Conservation (phyloP, 2,888 invertebrate genomes). For the Mesoligia furuncula region DNA sequence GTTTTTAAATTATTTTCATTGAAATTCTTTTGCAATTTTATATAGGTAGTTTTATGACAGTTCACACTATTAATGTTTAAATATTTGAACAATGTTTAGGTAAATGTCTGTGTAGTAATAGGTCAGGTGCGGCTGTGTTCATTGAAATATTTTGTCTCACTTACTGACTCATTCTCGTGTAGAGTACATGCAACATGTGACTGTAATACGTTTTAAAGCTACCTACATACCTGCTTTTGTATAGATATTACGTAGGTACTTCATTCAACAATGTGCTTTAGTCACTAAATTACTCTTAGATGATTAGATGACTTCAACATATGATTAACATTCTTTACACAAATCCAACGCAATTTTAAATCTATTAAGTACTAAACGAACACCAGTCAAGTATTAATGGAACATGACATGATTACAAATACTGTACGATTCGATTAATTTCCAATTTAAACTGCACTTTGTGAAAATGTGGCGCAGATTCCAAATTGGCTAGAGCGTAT, state of each 20-base stretch:
- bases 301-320: conserved; percentile 17
- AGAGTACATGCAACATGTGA: not conserved
- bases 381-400: conserved; percentile 23
- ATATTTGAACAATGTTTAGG: not conserved
- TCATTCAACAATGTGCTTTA: conserved; percentile 39
- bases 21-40: conserved; percentile 22
- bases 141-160: conserved; percentile 2
- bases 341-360: conserved; percentile 17
- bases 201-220: not conserved
- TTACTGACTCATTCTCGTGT: conserved; percentile 19
- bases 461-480: conserved; percentile 54
- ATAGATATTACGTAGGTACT: conserved; percentile 14
- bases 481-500: conserved; percentile 69
- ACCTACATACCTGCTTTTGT: not conserved
- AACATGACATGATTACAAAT: conserved; percentile 30
- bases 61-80: not conserved
- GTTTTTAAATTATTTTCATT: conserved; percentile 14
- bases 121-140: conserved; percentile 1
- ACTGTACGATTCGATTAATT: conserved; percentile 36
- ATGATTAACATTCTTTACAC: conserved; percentile 1
- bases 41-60: not conserved
- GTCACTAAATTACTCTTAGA: conserved; percentile 24
- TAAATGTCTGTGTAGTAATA: not conserved
- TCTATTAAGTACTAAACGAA: conserved; percentile 4
- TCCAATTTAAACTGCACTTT: conserved; percentile 44